phyloP scores from a whole-genome alignment of 1,140 invertebrate genomes.

The Drosophila baimaii region DNA sequence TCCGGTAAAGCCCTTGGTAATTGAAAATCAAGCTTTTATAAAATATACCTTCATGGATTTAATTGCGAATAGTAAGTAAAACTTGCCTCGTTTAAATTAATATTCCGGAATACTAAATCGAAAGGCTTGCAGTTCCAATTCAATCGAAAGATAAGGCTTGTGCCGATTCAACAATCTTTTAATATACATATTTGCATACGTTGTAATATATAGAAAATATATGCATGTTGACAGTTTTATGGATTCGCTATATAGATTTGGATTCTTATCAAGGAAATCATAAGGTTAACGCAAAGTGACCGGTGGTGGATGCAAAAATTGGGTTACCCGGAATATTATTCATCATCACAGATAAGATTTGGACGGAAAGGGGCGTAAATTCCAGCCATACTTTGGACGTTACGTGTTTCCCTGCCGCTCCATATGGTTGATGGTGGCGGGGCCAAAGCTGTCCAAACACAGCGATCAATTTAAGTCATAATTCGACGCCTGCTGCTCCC shows the following conservation, averaged over 20 bases:
- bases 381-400: not conserved
- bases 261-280: slow-evolving; percentile 1
- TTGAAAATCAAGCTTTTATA: not conserved
- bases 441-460: slow-evolving; percentile 40
- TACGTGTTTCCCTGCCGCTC: slow-evolving; percentile 17
- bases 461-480: not conserved
- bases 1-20: not conserved
- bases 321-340: not conserved
- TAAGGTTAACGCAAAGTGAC: not conserved
- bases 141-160: slow-evolving; percentile 1
- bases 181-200: slow-evolving; percentile 1
- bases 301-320: slow-evolving; percentile 15
- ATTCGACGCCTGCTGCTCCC: not conserved
- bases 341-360: slow-evolving; percentile 25
- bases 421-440: slow-evolving; percentile 20
- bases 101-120: not conserved
- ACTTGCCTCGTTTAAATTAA: not conserved
- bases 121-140: not conserved
- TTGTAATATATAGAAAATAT: slow-evolving; percentile 1
- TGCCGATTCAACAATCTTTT: slow-evolving; percentile 21
- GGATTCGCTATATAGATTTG: not conserved
- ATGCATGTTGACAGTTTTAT: slow-evolving; percentile 4
- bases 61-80: not conserved
- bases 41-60: not conserved
- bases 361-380: slow-evolving; percentile 3